phyloP scores from a whole-genome alignment of 2,888 invertebrate species.

The Callinectes sapidus region DNA sequence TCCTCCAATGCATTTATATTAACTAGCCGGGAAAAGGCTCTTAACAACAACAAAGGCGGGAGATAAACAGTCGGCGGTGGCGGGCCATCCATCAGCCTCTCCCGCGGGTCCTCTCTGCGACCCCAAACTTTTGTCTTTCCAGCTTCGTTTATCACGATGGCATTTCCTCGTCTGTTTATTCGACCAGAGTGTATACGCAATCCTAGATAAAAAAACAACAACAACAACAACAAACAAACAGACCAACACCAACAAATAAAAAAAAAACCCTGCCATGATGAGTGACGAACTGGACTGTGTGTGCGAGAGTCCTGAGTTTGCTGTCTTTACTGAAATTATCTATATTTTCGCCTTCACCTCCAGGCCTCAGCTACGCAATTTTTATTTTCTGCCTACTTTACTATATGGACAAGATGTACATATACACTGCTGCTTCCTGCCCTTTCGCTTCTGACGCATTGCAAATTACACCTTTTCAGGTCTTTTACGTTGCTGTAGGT shows the following conservation, averaged over 20 bases:
- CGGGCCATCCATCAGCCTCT: slow-evolving; percentile 29
- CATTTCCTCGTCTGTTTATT: slow-evolving; percentile 21
- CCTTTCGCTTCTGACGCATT: too few relatives aligned
- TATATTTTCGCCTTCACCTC: background rate
- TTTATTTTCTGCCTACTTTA: background rate
- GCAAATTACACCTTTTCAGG: too few relatives aligned
- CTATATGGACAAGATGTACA: background rate
- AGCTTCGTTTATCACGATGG: slow-evolving; percentile 2
- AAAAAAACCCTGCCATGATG: background rate
- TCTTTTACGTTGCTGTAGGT: too few relatives aligned
- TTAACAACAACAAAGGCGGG: slow-evolving; percentile 15
- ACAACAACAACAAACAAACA: too few relatives aligned
- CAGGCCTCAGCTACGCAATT: background rate
- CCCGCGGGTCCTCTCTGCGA: slow-evolving; percentile 29
- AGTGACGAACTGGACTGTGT: background rate
- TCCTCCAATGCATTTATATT: slow-evolving; percentile 1
- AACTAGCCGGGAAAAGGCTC: background rate
- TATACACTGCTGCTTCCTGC: background rate
- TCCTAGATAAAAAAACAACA: background rate
- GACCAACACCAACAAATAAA: too few relatives aligned
- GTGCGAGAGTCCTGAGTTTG: background rate
- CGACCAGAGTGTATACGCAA: slow-evolving; percentile 4
- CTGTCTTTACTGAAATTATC: background rate
- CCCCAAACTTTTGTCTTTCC: slow-evolving; percentile 36
- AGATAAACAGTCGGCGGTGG: slow-evolving; percentile 11